Evolutionary conservation across 2,113 vertebrate genomes (phyloP), one percentile per base, ranked within the genome.

Genomic region (Pelobates fuscus): DNA sequence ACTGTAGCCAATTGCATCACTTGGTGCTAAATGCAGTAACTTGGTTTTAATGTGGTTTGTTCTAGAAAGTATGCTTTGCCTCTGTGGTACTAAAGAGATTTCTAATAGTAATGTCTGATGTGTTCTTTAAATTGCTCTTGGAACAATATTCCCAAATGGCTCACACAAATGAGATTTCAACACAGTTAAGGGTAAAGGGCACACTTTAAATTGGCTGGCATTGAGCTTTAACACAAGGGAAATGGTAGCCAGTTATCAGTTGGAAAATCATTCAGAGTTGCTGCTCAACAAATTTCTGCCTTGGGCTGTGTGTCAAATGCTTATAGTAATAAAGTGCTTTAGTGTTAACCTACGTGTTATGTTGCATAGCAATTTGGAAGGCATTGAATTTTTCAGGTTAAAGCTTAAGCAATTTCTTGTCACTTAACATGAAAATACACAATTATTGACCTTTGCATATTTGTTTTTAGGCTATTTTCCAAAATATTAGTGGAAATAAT

Each of bases 171-270:
- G 32, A 75, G 62, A 66, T 67, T 67, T 18, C 63, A 46, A 64
- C 72, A 67, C 62, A 49, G 64, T 49, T 76, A 67, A 76, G 72
- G 72, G 54, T 54, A 67, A 67, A 76, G 37, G 52, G 37, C 72
- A 67, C 64, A 49, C 62, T 67, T 75, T 52, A 66, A 67, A 75
- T 67, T 75, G 62, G 52, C 32, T 75, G 52, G 62, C 52, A 59
- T 43, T 75, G 63, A 65, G 61, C 37, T 75, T 43, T 58, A 75
- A 27, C 49, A 75, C 62, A 75, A 24, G 71, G 52, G 49, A 67
- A 74, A 75, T 59, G n/a, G 62, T 59, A 26, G 32, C 71, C 70
- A 71, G 69, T 71, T 71, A 71, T 71, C 69, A 71, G 43, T 62
- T 63, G 21, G 70, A 71, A 71, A 71, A 71, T 63, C 58, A 71